Evolutionary conservation across 1,140 invertebrate species (phyloP).

Genomic region (Muscidifurax raptorellus): DNA sequence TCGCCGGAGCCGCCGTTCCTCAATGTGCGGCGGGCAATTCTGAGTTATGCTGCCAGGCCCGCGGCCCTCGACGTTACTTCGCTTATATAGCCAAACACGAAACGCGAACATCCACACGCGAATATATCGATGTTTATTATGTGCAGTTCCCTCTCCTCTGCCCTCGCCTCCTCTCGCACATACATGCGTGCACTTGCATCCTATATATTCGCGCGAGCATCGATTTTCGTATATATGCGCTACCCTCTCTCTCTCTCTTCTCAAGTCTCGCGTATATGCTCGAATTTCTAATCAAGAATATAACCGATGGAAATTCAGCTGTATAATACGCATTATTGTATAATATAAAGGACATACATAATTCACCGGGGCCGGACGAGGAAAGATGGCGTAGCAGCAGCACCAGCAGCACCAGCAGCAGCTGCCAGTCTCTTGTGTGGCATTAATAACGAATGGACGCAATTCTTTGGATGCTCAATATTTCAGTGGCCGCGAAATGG

Average conservation of each 20-base stretch:
- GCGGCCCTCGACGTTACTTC: constrained; percentile 45
- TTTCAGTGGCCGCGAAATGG: constrained; percentile 67
- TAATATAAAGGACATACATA: background rate
- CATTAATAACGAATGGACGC: constrained; percentile 66
- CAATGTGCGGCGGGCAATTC: constrained; percentile 69
- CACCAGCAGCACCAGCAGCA: constrained; percentile 6
- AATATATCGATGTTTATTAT: constrained; percentile 53
- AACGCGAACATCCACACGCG: constrained; percentile 43
- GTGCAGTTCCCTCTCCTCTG: constrained; percentile 16
- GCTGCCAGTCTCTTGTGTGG: constrained; percentile 10
- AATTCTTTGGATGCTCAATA: constrained; percentile 68
- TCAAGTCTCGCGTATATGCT: background rate
- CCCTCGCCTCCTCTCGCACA: background rate
- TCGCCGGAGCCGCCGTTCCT: constrained; percentile 33
- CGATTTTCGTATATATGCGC: constrained; percentile 29
- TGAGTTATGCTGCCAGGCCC: constrained; percentile 70
- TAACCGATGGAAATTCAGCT: background rate
- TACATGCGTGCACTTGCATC: constrained; percentile 39
- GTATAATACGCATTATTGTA: background rate
- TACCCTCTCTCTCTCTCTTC: background rate
- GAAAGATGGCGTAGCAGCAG: constrained; percentile 2
- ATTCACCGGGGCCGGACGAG: background rate
- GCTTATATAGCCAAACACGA: constrained; percentile 32
- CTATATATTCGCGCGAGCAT: constrained; percentile 39
- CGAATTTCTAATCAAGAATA: background rate